Evolutionary conservation across 2,888 invertebrate species (phyloP).

Genomic region (Priocnemis perturbator): DNA sequence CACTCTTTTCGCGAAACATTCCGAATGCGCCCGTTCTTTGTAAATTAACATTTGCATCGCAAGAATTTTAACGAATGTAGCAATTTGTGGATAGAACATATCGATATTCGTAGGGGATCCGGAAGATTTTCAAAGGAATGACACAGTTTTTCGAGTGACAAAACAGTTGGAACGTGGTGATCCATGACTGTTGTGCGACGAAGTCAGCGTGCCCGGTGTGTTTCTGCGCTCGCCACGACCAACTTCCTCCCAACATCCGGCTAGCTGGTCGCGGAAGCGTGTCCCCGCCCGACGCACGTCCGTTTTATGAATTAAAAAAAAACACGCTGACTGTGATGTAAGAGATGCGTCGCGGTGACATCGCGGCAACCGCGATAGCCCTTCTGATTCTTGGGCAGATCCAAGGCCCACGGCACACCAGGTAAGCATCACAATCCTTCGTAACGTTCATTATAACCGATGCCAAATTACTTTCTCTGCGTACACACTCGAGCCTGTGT

Average conservation of each 20-base stretch:
- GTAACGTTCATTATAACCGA: not conserved
- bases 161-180: no score
- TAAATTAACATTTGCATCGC: no score
- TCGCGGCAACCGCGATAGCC: constrained; percentile 75
- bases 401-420: constrained; percentile 70
- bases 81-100: no score
- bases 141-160: no score
- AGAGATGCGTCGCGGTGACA: constrained; percentile 75
- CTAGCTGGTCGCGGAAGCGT: constrained; percentile 44
- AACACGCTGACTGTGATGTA: constrained; percentile 71
- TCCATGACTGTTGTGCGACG: constrained; percentile 12
- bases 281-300: constrained; percentile 33
- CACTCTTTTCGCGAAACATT: no score
- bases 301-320: constrained; percentile 57
- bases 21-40: no score
- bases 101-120: no score
- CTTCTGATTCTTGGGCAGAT: constrained; percentile 72
- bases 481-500: no score
- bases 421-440: constrained; percentile 56
- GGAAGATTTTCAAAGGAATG: no score
- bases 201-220: constrained; percentile 24
- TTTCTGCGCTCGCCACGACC: no score
- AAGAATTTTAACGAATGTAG: no score
- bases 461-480: no score
- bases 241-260: constrained; percentile 32